A percentile compares a stretch with the other conserved stretches of the same genome.
phyloP scores from a whole-genome alignment of 2,888 invertebrate species.

The Herminia tarsipennalis region DNA sequence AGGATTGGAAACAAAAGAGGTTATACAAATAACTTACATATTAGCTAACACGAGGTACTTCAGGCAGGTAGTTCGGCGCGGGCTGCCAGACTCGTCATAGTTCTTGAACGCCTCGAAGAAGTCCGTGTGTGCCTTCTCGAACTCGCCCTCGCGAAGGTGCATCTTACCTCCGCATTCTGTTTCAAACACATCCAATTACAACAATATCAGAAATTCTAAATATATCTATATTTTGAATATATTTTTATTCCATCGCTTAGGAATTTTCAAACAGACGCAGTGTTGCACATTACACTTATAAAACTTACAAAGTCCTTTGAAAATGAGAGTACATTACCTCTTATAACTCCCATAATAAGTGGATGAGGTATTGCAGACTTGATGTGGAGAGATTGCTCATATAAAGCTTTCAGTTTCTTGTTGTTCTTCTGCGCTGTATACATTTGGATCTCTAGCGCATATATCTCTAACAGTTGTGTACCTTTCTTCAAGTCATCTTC shows the following conservation, averaged over 20 bases:
- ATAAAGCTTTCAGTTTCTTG: slow-evolving; percentile 97
- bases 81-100: slow-evolving; percentile 99
- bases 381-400: slow-evolving; percentile 99
- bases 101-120: slow-evolving; percentile 99
- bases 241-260: too few species aligned
- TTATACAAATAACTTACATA: slow-evolving; percentile 89
- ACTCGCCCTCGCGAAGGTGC: slow-evolving; percentile 99
- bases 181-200: neutral
- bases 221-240: neutral
- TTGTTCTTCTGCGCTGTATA: slow-evolving; percentile 99
- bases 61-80: slow-evolving; percentile 97
- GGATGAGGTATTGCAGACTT: slow-evolving; percentile 99
- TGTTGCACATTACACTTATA: too few species aligned
- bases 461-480: slow-evolving; percentile 98
- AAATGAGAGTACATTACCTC: slow-evolving; percentile 86
- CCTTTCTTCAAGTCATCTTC: slow-evolving; percentile 99
- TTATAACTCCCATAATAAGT: slow-evolving; percentile 99
- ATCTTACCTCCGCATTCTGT: slow-evolving; percentile 99
- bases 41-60: slow-evolving; percentile 99
- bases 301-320: too few species aligned
- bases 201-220: neutral
- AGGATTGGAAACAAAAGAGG: neutral
- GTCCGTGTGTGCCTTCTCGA: slow-evolving; percentile 99
- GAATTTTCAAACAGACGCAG: too few species aligned
- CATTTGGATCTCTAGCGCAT: slow-evolving; percentile 99